A percentile compares a stretch with the other conserved stretches of the same genome.
These are phyloP conservation scores for Pararge aegeria DNA, from an alignment of 1,140 invertebrate species.

Conservation along the genomic window DNA sequence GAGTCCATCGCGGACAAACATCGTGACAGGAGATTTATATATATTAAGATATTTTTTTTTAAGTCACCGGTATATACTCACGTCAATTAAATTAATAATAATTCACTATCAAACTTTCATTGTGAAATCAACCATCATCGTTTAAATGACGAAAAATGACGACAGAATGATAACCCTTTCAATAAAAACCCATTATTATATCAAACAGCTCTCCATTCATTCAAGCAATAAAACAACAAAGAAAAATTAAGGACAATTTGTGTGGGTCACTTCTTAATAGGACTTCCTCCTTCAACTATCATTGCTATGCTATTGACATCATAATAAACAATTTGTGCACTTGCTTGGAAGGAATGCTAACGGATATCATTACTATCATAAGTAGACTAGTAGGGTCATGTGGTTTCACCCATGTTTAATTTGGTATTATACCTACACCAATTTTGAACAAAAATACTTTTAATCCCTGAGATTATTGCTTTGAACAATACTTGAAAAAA, in stretches of 20 bases:
- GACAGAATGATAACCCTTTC: slow-evolving; percentile 4
- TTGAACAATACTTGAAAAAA: too few species aligned
- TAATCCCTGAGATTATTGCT: too few species aligned
- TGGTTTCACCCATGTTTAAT: too few species aligned
- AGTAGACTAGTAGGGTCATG: too few species aligned
- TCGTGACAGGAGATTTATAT: too few species aligned
- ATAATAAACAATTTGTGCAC: slow-evolving; percentile 35
- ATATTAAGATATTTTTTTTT: too few species aligned
- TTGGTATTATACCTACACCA: too few species aligned
- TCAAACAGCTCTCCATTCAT: slow-evolving; percentile 23
- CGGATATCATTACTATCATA: background rate
- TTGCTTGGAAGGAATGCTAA: slow-evolving; percentile 16
- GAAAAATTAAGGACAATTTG: slow-evolving; percentile 70
- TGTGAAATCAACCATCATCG: background rate
- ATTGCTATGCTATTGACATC: slow-evolving; percentile 36
- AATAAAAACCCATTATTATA: slow-evolving; percentile 17
- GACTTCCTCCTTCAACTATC: slow-evolving; percentile 59
- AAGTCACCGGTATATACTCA: too few species aligned
- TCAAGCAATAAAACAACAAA: slow-evolving; percentile 50
- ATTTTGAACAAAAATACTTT: too few species aligned
- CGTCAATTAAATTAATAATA: too few species aligned
- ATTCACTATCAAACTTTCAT: too few species aligned
- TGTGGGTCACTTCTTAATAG: slow-evolving; percentile 58
- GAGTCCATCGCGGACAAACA: too few species aligned
- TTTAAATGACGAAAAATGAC: background rate